Percentiles rank a stretch among this genome's conserved stretches.
Evolutionary conservation across 1,140 invertebrate species (phyloP).

Genomic region (Cotesia typhae): DNA sequence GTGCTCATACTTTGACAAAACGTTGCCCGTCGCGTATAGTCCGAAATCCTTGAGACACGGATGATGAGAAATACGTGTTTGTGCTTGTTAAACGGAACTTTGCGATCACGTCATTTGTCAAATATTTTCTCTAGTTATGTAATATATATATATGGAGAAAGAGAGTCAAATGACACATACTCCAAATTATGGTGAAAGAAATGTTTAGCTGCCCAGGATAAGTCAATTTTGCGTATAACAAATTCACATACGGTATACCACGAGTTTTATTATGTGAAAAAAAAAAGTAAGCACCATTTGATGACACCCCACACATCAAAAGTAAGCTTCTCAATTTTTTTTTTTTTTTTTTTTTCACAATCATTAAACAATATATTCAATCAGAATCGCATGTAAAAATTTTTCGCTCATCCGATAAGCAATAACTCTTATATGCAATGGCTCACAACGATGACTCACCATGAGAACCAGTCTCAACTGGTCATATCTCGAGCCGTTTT

Average conservation of each 20-base stretch:
- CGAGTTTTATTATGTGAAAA: too few species aligned
- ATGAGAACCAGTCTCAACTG: conserved; percentile 21
- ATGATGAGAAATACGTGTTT: conserved; percentile 60
- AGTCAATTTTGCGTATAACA: too few species aligned
- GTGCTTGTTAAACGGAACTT: conserved; percentile 50
- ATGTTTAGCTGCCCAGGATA: too few species aligned
- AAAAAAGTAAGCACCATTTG: too few species aligned
- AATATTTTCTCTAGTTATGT: background rate
- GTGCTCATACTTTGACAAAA: conserved; percentile 66
- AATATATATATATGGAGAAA: background rate
- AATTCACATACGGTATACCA: too few species aligned
- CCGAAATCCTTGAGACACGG: conserved; percentile 61
- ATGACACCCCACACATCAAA: too few species aligned
- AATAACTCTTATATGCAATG: conserved; percentile 1
- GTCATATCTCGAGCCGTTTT: conserved; percentile 4
- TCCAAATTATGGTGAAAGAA: too few species aligned
- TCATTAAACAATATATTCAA: background rate
- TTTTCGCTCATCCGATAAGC: conserved; percentile 6
- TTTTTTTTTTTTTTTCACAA: too few species aligned
- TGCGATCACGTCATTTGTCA: conserved; percentile 14
- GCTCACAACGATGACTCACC: conserved; percentile 20
- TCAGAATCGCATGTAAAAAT: background rate
- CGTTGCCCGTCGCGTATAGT: conserved; percentile 50
- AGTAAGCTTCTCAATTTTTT: too few species aligned
- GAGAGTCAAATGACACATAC: background rate